Evolutionary conservation across 2,113 vertebrate genomes (phyloP).

Genomic region (Notothenia rossii): DNA sequence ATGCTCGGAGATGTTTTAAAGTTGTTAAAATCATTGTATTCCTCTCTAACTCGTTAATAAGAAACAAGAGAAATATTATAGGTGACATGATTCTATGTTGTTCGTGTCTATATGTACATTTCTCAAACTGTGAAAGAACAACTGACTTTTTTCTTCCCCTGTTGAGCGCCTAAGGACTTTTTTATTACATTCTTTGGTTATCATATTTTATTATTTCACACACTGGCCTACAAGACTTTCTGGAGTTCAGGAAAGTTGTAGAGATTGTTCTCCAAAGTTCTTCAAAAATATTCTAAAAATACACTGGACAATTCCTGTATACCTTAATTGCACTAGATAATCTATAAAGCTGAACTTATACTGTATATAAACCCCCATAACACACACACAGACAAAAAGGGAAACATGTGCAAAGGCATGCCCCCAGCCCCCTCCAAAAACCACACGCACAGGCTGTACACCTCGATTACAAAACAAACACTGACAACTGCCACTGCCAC

Average conservation of each 20-base stretch:
- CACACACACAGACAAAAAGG: conserved; percentile 31
- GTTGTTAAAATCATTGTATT: background rate
- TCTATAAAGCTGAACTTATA: background rate
- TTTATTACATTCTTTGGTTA: background rate
- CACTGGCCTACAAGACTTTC: background rate
- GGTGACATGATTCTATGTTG: background rate
- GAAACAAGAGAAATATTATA: background rate
- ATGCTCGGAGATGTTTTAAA: background rate
- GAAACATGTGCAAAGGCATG: conserved; percentile 53
- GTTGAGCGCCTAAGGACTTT: background rate
- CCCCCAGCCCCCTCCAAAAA: background rate
- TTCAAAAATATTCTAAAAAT: background rate
- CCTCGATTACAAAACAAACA: conserved; percentile 73
- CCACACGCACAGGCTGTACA: conserved; percentile 32
- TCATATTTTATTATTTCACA: conserved; percentile 4
- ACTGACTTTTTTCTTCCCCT: no score
- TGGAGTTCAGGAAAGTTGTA: background rate
- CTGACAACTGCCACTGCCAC: conserved; percentile 74
- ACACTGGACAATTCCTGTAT: background rate
- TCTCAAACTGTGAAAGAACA: background rate
- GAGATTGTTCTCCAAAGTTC: background rate
- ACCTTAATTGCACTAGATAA: background rate
- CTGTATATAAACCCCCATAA: conserved; percentile 34
- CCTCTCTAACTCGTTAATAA: background rate
- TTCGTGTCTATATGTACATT: background rate